Evolutionary conservation across 2,888 invertebrate species (phyloP).

Genomic region (Macaria notata): DNA sequence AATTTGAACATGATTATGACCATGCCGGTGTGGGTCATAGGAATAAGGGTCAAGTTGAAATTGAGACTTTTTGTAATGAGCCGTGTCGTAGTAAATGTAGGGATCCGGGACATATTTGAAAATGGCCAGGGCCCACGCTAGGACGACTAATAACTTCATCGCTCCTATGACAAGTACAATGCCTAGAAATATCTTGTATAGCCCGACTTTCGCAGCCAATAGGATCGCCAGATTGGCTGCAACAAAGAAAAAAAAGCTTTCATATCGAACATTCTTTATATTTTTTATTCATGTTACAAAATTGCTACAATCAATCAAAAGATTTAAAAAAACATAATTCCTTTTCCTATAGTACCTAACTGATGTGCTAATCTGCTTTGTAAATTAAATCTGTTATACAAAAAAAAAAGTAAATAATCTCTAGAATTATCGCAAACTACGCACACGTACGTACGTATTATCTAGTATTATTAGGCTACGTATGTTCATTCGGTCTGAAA

Average conservation of each 20-base stretch:
- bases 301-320: no score
- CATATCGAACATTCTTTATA: neutral
- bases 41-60: constrained; percentile 31
- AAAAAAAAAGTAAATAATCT: no score
- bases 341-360: no score
- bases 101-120: constrained; percentile 63
- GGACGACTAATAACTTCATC: constrained; percentile 59
- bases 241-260: constrained; percentile 55
- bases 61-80: constrained; percentile 25
- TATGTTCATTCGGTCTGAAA: no score
- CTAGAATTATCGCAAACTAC: no score
- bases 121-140: constrained; percentile 65
- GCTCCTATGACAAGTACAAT: constrained; percentile 56
- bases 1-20: constrained; percentile 13
- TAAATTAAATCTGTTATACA: no score
- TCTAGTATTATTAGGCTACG: no score
- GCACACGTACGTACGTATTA: no score
- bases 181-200: constrained; percentile 63
- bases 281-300: neutral
- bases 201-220: constrained; percentile 64
- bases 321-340: no score
- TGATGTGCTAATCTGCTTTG: no score
- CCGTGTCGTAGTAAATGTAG: constrained; percentile 48
- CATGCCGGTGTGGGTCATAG: constrained; percentile 28
- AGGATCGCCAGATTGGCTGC: constrained; percentile 67